Evolutionary conservation across 2,888 invertebrate species (phyloP).

Genomic region (Scelioninae gen. 2): DNA sequence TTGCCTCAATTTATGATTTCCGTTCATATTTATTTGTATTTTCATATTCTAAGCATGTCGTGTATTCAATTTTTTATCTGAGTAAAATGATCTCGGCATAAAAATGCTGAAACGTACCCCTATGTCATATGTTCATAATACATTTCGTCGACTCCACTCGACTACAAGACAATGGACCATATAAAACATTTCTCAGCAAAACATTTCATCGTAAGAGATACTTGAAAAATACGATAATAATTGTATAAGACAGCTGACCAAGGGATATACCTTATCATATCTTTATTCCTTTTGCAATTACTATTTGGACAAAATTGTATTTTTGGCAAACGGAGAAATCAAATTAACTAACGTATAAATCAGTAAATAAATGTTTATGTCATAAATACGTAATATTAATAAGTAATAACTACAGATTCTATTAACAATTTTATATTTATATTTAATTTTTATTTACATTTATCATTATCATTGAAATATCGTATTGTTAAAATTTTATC

Average conservation of each 20-base stretch:
- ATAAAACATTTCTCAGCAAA: slow-evolving; percentile 25
- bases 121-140: slow-evolving; percentile 20
- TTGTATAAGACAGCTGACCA: slow-evolving; percentile 14
- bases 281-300: background rate
- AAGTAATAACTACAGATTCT: too few relatives aligned
- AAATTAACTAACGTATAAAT: background rate
- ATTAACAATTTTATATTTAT: too few relatives aligned
- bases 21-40: slow-evolving; percentile 13
- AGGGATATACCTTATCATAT: background rate
- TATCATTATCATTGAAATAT: too few relatives aligned
- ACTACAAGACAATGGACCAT: slow-evolving; percentile 28
- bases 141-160: slow-evolving; percentile 30
- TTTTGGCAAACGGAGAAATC: too few relatives aligned
- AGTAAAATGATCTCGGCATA: slow-evolving; percentile 19
- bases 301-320: background rate
- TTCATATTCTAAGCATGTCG: slow-evolving; percentile 25
- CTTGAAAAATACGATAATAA: slow-evolving; percentile 19
- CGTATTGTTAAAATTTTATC: too few relatives aligned
- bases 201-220: slow-evolving; percentile 30
- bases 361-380: too few relatives aligned
- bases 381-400: too few relatives aligned
- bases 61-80: slow-evolving; percentile 12
- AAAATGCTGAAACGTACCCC: slow-evolving; percentile 12
- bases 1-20: too few relatives aligned
- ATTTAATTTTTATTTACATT: too few relatives aligned